These are phyloP conservation scores for Xyliphius kryptos DNA, from an alignment of 2,113 vertebrate genomes.

Conservation along the genomic window DNA sequence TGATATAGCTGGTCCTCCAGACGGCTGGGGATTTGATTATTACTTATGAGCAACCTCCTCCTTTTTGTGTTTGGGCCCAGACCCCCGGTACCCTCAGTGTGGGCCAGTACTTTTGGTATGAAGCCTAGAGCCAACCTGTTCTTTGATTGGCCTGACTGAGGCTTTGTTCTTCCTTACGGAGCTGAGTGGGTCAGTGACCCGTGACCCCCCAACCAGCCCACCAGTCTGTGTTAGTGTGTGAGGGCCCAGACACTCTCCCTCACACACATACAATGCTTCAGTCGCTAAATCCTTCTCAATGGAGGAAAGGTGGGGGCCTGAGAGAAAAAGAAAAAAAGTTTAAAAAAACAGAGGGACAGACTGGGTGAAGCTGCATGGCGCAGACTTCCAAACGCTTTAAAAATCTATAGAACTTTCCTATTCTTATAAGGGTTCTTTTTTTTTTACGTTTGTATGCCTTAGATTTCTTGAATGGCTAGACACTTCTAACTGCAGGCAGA, in stretches of 20 bases:
- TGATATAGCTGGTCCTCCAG: constrained; percentile 53
- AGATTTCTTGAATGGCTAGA: neutral
- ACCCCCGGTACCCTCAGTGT: constrained; percentile 44
- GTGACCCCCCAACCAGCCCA: constrained; percentile 65
- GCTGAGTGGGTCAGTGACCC: constrained; percentile 59
- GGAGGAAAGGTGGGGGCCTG: too few species aligned
- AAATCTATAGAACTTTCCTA: too few species aligned
- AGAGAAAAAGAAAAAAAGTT: too few species aligned
- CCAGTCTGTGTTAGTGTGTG: constrained; percentile 57
- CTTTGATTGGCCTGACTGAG: constrained; percentile 64
- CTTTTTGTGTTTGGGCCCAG: constrained; percentile 28
- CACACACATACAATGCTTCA: constrained; percentile 47
- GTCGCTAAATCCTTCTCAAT: constrained; percentile 38
- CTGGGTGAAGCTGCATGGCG: too few species aligned
- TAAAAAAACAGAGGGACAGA: too few species aligned
- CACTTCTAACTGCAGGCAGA: neutral
- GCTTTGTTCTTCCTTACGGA: constrained; percentile 67
- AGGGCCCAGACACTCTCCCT: constrained; percentile 48
- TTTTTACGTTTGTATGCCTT: neutral
- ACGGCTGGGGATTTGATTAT: constrained; percentile 51
- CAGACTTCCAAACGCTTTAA: too few species aligned
- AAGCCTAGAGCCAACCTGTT: constrained; percentile 61
- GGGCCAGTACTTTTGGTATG: constrained; percentile 58
- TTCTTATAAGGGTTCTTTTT: constrained; percentile 3
- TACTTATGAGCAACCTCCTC: constrained; percentile 34